A percentile compares a stretch with the other conserved stretches of the same genome.
phyloP scores from a whole-genome alignment of 2,888 invertebrate species.

The Heteromyza rotundicornis region DNA sequence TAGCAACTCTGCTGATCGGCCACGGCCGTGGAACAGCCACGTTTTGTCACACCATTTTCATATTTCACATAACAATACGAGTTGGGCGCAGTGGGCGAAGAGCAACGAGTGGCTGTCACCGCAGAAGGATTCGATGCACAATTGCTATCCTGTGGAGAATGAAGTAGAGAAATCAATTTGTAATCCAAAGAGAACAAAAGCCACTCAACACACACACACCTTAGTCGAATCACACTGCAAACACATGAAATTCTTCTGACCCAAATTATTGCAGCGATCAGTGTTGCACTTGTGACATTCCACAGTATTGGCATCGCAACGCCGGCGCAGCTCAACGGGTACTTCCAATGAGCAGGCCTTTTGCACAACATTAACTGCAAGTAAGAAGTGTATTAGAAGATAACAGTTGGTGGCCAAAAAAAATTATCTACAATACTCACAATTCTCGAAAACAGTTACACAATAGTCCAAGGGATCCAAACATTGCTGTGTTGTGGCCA shows the following conservation, averaged over 20 bases:
- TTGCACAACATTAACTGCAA: conserved; percentile 43
- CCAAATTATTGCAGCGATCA: conserved; percentile 53
- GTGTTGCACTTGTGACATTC: conserved; percentile 54
- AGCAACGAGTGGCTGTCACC: conserved; percentile 42
- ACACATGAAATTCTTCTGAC: conserved; percentile 46
- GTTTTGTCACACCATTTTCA: conserved; percentile 35
- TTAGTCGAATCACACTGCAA: conserved; percentile 50
- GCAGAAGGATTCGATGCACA: conserved; percentile 40
- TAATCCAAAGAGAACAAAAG: neutral
- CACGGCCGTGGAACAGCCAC: conserved; percentile 47
- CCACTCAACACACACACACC: conserved; percentile 31
- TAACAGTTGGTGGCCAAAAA: neutral
- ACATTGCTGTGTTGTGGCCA: conserved; percentile 39
- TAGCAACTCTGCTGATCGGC: conserved; percentile 42
- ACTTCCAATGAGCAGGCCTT: conserved; percentile 56
- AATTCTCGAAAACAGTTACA: conserved; percentile 52
- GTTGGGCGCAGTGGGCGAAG: conserved; percentile 48
- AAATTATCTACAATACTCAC: conserved; percentile 38
- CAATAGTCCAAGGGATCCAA: conserved; percentile 53
- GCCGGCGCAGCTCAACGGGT: conserved; percentile 41
- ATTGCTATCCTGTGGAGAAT: conserved; percentile 40
- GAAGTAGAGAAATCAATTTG: neutral
- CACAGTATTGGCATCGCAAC: conserved; percentile 38
- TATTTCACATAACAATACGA: conserved; percentile 53
- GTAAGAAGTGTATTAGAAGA: neutral